Evolutionary conservation across 64 coral and sea anemone species (phyloP).

Genomic region (Pachyseris speciosa): DNA sequence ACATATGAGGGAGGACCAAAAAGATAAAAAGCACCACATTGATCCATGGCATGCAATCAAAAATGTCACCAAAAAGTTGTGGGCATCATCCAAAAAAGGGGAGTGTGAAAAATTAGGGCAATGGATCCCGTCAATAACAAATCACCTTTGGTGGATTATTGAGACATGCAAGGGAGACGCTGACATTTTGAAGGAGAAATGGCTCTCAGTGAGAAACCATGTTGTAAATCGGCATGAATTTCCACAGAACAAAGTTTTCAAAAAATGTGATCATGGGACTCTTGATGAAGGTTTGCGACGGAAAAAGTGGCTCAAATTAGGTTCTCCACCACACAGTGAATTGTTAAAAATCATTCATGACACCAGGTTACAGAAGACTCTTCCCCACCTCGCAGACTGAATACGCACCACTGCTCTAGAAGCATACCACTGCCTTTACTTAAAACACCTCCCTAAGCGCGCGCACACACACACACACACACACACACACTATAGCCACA

Average conservation of each 20-base stretch:
- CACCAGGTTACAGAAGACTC: constrained; percentile 35
- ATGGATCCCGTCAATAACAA: constrained; percentile 27
- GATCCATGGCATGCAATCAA: constrained; percentile 57
- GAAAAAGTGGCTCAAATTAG: constrained; percentile 3
- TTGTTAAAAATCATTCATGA: constrained; percentile 20
- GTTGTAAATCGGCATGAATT: neutral
- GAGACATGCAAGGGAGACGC: neutral
- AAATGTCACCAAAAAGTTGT: constrained; percentile 6
- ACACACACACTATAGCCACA: constrained; percentile 43
- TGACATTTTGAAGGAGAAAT: neutral
- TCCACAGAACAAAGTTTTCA: neutral
- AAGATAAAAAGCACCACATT: constrained; percentile 53
- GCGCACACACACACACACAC: no score
- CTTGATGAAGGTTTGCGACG: neutral
- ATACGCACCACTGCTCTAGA: constrained; percentile 38
- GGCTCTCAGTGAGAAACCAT: neutral
- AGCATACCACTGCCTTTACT: no score
- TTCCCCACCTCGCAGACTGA: constrained; percentile 38
- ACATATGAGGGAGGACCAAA: constrained; percentile 55
- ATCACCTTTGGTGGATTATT: constrained; percentile 45
- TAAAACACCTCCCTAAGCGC: no score
- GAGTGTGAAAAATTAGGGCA: constrained; percentile 30
- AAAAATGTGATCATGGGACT: neutral
- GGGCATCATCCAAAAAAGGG: constrained; percentile 41
- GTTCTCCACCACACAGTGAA: constrained; percentile 51